These are phyloP conservation scores for Xerus rutilus DNA, from an alignment of 2,797 vertebrate genomes.

Conservation along the genomic window DNA sequence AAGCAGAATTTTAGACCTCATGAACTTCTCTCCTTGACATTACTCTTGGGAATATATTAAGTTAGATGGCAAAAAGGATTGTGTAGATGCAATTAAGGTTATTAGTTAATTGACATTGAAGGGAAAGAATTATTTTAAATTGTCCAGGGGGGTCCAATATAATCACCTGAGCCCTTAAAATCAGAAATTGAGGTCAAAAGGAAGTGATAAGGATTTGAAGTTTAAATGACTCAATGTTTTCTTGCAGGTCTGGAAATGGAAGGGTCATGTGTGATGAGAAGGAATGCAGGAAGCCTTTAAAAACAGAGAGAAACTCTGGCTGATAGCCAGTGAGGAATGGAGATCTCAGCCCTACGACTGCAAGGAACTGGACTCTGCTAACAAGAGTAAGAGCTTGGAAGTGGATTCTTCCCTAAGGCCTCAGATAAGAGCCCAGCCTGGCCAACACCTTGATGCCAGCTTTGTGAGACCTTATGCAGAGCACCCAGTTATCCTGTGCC, in stretches of 20 bases:
- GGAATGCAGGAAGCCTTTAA: neutral
- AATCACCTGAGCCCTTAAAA: constrained; percentile 11
- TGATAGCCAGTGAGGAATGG: neutral
- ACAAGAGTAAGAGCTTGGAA: neutral
- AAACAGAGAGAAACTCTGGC: neutral
- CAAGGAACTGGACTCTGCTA: neutral
- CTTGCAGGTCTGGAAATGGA: neutral
- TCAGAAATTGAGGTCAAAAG: neutral
- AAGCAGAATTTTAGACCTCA: neutral
- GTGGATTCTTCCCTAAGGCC: neutral
- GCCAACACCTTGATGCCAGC: neutral
- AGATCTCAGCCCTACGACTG: neutral
- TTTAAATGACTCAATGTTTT: neutral
- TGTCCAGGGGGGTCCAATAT: neutral
- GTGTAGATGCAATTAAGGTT: neutral
- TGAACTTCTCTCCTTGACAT: neutral
- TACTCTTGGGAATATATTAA: neutral
- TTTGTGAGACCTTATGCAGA: neutral
- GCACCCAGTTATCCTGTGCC: neutral
- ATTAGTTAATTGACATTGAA: constrained; percentile 36
- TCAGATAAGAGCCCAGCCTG: neutral
- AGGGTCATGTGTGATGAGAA: neutral
- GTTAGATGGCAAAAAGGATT: neutral
- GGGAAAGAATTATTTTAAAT: neutral
- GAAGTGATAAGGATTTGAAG: neutral